Percentiles rank a stretch among this genome's conserved stretches.
Evolutionary conservation across 2,113 vertebrate species (phyloP).

Genomic region (Psilopsiagon aurifrons): DNA sequence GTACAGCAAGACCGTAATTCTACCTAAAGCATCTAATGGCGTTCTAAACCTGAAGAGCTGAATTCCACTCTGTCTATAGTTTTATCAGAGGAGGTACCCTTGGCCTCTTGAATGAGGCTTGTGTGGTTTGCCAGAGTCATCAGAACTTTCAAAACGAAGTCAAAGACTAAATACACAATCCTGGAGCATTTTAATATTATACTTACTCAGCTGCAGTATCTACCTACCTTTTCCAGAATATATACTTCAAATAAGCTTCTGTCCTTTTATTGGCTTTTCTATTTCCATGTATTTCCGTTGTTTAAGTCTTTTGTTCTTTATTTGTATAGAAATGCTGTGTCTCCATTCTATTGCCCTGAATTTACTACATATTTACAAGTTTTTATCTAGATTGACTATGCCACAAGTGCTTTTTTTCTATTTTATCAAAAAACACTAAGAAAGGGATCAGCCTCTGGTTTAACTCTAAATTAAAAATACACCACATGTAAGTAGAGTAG

Average conservation of each 20-base stretch:
- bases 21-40: neutral
- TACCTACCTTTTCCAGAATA: neutral
- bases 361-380: neutral
- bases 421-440: neutral
- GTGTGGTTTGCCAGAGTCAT: neutral
- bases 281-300: neutral
- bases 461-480: conserved; percentile 25
- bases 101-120: neutral
- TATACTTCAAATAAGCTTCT: neutral
- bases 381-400: neutral
- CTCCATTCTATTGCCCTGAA: neutral
- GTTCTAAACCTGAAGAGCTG: neutral
- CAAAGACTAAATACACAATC: neutral
- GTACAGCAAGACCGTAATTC: neutral
- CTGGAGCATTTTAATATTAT: neutral
- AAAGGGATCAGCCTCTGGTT: neutral
- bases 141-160: neutral
- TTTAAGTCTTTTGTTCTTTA: neutral
- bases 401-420: neutral
- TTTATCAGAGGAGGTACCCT: neutral
- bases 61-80: neutral
- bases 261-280: neutral
- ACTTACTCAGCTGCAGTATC: neutral
- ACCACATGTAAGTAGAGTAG: conserved; percentile 32
- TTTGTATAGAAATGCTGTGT: neutral